A percentile compares a stretch with the other conserved stretches of the same genome.
Evolutionary conservation across 92 coral and sea anemone species (phyloP).

Genomic region (Parazoanthus atlanticus): DNA sequence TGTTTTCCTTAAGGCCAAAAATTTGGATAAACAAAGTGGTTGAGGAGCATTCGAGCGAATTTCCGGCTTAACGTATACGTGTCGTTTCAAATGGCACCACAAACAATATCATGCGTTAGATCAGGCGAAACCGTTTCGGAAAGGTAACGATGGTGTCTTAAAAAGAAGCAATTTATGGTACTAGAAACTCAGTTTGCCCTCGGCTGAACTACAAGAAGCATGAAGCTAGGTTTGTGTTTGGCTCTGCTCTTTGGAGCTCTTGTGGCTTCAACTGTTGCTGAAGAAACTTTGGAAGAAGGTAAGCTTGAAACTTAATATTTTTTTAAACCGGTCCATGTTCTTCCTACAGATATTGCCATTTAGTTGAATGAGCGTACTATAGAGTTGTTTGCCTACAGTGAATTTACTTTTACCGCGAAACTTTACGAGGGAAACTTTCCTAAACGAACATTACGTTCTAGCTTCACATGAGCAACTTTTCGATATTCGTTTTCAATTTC

Average conservation of each 20-base stretch:
- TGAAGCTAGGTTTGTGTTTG: neutral
- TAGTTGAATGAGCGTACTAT: neutral
- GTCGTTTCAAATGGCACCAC: neutral
- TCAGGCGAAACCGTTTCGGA: neutral
- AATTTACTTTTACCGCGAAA: too few species aligned
- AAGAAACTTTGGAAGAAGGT: neutral
- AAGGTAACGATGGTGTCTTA: too few species aligned
- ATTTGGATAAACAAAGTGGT: neutral
- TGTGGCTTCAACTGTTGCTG: neutral
- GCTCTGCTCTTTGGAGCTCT: constrained; percentile 3
- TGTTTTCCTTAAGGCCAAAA: neutral
- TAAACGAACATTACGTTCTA: too few species aligned
- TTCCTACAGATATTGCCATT: neutral
- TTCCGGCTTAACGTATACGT: neutral
- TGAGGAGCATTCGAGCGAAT: neutral
- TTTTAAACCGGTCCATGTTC: neutral
- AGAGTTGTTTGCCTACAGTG: too few species aligned
- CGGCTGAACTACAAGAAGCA: neutral
- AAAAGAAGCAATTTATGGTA: neutral
- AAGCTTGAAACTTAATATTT: neutral
- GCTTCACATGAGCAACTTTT: too few species aligned
- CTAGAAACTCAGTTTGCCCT: neutral
- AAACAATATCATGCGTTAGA: neutral
- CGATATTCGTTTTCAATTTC: too few species aligned
- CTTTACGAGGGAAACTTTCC: too few species aligned